Conservation (phyloP, 2,888 invertebrate species). For the Phrixothrix hirtus region DNA sequence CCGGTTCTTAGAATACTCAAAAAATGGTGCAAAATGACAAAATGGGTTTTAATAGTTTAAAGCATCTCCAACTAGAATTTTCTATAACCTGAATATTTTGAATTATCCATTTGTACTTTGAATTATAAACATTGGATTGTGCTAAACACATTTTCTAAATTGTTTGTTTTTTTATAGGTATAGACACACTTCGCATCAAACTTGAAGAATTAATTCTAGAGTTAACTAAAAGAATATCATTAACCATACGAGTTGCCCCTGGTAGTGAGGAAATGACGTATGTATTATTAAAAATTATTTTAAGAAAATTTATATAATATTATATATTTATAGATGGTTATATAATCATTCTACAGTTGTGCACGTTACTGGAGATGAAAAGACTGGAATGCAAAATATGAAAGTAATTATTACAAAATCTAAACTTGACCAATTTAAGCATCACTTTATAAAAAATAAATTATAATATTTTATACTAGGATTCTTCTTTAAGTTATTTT, state of each 20-base stretch:
- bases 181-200: constrained; percentile 53
- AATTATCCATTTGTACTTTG: no score
- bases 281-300: not conserved
- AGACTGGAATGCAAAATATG: constrained; percentile 61
- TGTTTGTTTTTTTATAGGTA: constrained; percentile 45
- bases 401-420: constrained; percentile 62
- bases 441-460: constrained; percentile 29
- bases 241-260: constrained; percentile 62
- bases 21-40: no score
- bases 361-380: constrained; percentile 56
- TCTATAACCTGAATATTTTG: no score
- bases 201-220: constrained; percentile 60
- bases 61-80: no score
- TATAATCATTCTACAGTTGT: constrained; percentile 67
- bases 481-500: no score
- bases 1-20: no score
- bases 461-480: not conserved
- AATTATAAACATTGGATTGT: no score
- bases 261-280: constrained; percentile 61
- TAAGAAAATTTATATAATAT: constrained; percentile 1
- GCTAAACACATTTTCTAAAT: no score
- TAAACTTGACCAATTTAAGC: constrained; percentile 60
- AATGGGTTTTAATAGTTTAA: no score
- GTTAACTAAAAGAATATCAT: constrained; percentile 58
- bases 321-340: constrained; percentile 60